These are phyloP conservation scores for Leucozona laternaria DNA, from an alignment of 2,888 invertebrate species.

Conservation along the genomic window DNA sequence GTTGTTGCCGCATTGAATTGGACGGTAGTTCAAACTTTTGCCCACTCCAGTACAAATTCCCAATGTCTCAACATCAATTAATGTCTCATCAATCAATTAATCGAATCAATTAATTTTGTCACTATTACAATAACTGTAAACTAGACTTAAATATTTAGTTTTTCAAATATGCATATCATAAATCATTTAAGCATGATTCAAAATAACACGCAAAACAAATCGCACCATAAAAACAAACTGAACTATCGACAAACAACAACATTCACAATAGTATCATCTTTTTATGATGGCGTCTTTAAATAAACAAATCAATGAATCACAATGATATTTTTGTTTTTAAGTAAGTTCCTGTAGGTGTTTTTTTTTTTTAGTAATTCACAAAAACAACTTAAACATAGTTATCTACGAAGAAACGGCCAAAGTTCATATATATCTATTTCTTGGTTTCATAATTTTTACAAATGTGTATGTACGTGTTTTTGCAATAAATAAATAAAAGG, in stretches of 20 bases:
- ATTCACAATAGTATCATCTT: background rate
- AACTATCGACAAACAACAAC: background rate
- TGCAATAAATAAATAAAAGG: background rate
- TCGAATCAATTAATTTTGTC: background rate
- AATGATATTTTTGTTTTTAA: constrained; percentile 7
- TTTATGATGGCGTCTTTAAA: background rate
- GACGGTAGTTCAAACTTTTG: no score
- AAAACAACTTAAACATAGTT: background rate
- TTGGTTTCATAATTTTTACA: background rate
- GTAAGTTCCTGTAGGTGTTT: background rate
- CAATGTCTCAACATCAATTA: no score
- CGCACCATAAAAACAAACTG: background rate
- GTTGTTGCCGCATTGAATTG: no score
- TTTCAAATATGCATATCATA: background rate
- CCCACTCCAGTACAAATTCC: no score
- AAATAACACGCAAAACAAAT: background rate
- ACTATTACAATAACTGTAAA: background rate
- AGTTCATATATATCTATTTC: background rate
- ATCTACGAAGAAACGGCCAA: background rate
- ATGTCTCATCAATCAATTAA: no score
- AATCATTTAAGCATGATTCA: background rate
- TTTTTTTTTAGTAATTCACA: background rate
- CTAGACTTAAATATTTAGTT: background rate
- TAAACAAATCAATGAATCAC: constrained; percentile 22
- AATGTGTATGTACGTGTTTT: background rate